Percentiles rank a stretch among this genome's conserved stretches.
Conservation (phyloP, 2,113 vertebrate species). For the Ranitomeya variabilis region DNA sequence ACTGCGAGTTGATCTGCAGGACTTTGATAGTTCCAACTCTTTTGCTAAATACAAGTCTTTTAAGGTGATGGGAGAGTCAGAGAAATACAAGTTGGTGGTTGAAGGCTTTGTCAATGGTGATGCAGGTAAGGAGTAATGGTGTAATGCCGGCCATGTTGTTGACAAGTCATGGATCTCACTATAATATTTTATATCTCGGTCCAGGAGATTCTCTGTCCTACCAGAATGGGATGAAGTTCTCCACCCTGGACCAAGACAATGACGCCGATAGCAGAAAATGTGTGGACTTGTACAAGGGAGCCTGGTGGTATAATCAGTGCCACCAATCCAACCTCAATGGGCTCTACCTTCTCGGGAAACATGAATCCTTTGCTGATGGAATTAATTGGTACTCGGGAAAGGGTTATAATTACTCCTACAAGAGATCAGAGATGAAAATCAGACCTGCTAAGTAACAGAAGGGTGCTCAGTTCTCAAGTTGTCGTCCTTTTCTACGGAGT, state of each 20-base stretch:
- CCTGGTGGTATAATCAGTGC: constrained; percentile 41
- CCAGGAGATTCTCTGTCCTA: constrained; percentile 24
- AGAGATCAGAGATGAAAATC: neutral
- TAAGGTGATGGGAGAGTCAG: constrained; percentile 61
- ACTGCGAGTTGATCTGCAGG: constrained; percentile 37
- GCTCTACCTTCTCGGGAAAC: constrained; percentile 4
- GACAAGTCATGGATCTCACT: neutral
- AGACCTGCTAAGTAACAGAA: neutral
- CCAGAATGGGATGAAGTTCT: constrained; percentile 29
- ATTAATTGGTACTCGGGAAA: constrained; percentile 36
- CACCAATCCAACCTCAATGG: constrained; percentile 41
- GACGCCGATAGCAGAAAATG: neutral
- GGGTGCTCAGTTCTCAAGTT: neutral
- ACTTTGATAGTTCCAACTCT: constrained; percentile 61
- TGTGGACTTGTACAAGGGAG: neutral
- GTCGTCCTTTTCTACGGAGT: neutral
- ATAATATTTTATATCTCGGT: neutral
- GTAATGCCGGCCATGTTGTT: neutral
- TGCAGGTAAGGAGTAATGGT: constrained; percentile 35
- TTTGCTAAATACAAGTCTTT: constrained; percentile 63
- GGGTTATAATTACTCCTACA: constrained; percentile 35
- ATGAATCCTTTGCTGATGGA: neutral
- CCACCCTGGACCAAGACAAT: constrained; percentile 48
- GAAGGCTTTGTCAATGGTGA: constrained; percentile 60
- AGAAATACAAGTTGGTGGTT: constrained; percentile 63